Base-by-base conservation (phyloP, 1,140 invertebrate genomes). In the Holcopasites calliopsidis region DNA sequence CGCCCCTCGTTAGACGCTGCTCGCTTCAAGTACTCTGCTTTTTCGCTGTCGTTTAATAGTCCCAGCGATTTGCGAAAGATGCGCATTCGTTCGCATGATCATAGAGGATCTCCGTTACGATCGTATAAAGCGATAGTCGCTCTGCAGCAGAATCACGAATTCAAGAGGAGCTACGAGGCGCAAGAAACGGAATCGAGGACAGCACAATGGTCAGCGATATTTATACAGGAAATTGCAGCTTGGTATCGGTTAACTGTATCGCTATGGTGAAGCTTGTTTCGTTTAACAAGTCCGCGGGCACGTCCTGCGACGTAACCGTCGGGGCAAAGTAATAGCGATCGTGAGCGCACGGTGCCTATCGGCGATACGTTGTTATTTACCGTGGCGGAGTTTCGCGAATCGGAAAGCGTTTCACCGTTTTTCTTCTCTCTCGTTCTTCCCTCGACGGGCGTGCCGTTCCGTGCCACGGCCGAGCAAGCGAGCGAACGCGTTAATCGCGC, bases 401-500 rank as follows among this genome's bases (percentile, higher is more conserved):
- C 61, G 26, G 21, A 13, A 57, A 55, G 54, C 54, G 31, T 33
- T 31, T 58, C 33, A 38, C 28, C 5, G 26, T 1, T 50, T 23
- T 18, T n/a, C 11, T n/a, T 11, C 13, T 31, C 7, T 21, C 28
- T 4, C 8, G 26, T 13, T 0, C n/a, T 13, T 7, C 4, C 23
- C 16, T 44, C 21, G 16, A 47, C 11, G 28, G 18, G 23, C n/a
- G 26, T 28, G 21, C 35, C 60, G 58, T 49, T 49, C 42, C n/a
- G 50, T 31, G 64, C 54, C 55, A 76, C 65, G 66, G 44, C 47
- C n/a, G n/a, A 40, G 21, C 21, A n/a, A 47, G 57, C 10, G 18
- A 76, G 55, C 31, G 28, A 31, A 52, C 40, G 40, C 40, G 69
- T 50, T 77, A 55, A 77, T 73, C 47, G 60, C 42, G 40, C 31